Evolutionary conservation across 2,797 vertebrate species (phyloP).

Genomic region (Periparus ater): DNA sequence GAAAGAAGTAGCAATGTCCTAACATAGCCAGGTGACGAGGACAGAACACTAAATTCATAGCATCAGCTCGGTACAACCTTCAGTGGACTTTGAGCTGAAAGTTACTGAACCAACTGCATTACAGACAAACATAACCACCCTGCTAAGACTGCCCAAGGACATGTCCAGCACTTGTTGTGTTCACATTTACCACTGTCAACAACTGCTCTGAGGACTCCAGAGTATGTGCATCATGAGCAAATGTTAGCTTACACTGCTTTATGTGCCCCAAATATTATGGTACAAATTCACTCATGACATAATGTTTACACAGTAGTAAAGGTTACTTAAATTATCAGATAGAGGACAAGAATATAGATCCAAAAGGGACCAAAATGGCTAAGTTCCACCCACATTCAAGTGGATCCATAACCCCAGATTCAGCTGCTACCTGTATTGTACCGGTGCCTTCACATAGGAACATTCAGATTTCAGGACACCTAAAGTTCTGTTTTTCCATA

Average conservation of each 20-base stretch:
- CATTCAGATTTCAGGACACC: not conserved
- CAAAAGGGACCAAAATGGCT: not conserved
- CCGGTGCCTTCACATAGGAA: not conserved
- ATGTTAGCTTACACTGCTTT: not conserved
- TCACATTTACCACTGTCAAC: not conserved
- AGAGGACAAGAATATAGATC: not conserved
- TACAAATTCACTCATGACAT: not conserved
- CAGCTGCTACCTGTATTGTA: not conserved
- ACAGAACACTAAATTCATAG: not conserved
- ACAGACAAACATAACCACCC: conserved; percentile 33
- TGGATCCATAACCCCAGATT: not conserved
- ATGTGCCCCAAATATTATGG: not conserved
- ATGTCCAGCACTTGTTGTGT: not conserved
- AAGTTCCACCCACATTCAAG: not conserved
- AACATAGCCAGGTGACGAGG: not conserved
- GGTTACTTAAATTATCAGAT: not conserved
- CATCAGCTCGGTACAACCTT: not conserved
- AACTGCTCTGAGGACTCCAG: not conserved
- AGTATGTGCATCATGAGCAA: not conserved
- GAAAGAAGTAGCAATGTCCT: not conserved
- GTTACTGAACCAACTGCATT: not conserved
- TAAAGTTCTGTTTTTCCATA: not conserved
- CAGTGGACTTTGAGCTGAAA: conserved; percentile 42
- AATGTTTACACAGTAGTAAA: not conserved
- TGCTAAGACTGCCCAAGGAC: conserved; percentile 44